phyloP scores from a whole-genome alignment of 2,113 vertebrate genomes.

The Dasyurus viverrinus region DNA sequence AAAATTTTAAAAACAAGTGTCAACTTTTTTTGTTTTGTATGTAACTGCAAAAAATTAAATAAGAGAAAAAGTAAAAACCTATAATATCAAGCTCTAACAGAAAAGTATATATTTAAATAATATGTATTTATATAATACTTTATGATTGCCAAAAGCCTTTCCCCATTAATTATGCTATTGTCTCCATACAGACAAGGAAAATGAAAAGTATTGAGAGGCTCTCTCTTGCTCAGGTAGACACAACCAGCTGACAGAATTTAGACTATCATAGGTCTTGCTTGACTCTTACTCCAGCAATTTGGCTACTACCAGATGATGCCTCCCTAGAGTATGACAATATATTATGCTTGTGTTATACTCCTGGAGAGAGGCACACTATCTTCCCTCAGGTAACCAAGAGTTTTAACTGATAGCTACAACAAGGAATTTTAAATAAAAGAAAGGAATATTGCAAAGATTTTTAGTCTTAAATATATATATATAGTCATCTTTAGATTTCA shows the following conservation, averaged over 20 bases:
- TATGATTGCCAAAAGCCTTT: background rate
- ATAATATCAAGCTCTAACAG: background rate
- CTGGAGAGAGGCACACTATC: no score
- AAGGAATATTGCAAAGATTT: background rate
- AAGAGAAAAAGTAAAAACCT: no score
- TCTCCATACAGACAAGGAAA: background rate
- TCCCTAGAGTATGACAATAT: background rate
- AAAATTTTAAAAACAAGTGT: no score
- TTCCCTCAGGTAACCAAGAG: no score
- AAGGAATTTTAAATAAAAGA: background rate
- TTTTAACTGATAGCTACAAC: background rate
- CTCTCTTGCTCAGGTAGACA: background rate
- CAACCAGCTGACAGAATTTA: background rate
- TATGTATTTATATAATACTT: background rate
- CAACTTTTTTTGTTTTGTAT: no score
- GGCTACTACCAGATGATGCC: background rate
- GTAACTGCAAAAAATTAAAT: no score
- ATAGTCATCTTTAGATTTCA: background rate
- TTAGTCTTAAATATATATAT: background rate
- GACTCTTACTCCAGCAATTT: background rate
- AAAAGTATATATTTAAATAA: no score
- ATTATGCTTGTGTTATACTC: background rate
- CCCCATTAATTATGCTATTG: background rate
- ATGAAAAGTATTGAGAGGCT: background rate
- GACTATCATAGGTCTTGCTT: background rate